phyloP scores from a whole-genome alignment of 2,113 vertebrate genomes.

The Nothoprocta pentlandii region DNA sequence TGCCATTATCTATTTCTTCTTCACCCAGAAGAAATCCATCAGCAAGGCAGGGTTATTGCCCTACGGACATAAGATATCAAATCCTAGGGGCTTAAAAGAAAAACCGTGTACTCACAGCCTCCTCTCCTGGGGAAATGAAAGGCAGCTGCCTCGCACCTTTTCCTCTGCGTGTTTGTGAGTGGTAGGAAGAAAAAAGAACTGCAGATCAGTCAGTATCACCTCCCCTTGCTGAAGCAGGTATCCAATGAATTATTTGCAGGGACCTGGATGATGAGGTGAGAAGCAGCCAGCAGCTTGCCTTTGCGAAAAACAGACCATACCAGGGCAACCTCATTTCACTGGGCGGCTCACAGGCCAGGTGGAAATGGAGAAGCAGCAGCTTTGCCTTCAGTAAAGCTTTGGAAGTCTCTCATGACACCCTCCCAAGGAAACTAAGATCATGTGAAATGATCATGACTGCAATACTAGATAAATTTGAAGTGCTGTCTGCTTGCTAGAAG shows the following conservation, averaged over 20 bases:
- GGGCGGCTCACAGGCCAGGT: neutral
- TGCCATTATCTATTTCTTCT: too few species aligned
- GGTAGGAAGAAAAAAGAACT: neutral
- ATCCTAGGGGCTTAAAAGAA: neutral
- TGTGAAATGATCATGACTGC: rapidly evolving
- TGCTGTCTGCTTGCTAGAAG: neutral
- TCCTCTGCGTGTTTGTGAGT: too few species aligned
- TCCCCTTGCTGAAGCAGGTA: neutral
- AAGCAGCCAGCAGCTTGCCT: neutral
- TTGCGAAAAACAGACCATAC: neutral
- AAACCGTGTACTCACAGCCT: neutral
- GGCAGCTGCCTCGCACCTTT: too few species aligned
- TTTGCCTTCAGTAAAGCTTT: neutral
- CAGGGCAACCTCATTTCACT: neutral
- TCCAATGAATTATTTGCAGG: neutral
- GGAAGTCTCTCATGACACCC: too few species aligned
- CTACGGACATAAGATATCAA: neutral
- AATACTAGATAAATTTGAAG: neutral
- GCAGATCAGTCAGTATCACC: neutral
- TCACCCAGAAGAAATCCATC: neutral
- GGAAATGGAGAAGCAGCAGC: neutral
- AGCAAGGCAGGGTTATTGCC: neutral
- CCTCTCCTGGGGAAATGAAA: neutral
- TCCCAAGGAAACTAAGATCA: neutral
- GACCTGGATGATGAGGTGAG: neutral